Evolutionary conservation across 1,140 invertebrate species (phyloP), one percentile per base, ranked within the genome.

Genomic region (Copidosoma floridanum): DNA sequence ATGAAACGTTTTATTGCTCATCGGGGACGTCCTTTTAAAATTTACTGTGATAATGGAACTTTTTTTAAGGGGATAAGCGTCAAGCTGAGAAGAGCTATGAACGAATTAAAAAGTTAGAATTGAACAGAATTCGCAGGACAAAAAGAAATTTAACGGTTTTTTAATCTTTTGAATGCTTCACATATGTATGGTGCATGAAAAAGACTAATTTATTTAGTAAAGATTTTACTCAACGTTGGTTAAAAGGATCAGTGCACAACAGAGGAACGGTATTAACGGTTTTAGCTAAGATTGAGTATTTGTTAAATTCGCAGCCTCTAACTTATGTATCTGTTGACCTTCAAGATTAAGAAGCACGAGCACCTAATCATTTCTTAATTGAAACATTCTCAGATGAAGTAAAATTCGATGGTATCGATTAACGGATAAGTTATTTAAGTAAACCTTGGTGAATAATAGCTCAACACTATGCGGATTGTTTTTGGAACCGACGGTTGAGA

Each of bases 361-460:
- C 75, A 0, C 73, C 74, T 0, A 73, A 72, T 14, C 71, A 77
- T 40, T 75, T 74, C 43, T 41, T 65, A 16, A 46, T 66, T 10
- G 61, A 55, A 0, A 51, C 41, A 11, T 59, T 57, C 4, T 53
- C 32, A 3, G 51, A 58, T 2, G n/a, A 20, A 0, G 27, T 54
- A 16, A 47, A 40, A 7, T 41, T 54, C 16, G 41, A 26, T 1
- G 8, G 12, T 1, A 48, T 57, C 11, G 14, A 21, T 3, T 12
- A 43, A 3, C 5, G 23, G 1, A 52, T 44, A 10, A 16, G 59
- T 5, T 18, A 8, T 24, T 44, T 29, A 16, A 29, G n/a, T 29
- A 46, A 54, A 38, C 44, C 51, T 47, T 64, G 57, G 65, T 29
- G 61, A 29, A 38, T n/a, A n/a, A n/a, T 51, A 4, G 54, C 44